A percentile compares a stretch with the other conserved stretches of the same genome.
Evolutionary conservation across 2,113 vertebrate genomes (phyloP).

Genomic region (Haemorhous mexicanus): DNA sequence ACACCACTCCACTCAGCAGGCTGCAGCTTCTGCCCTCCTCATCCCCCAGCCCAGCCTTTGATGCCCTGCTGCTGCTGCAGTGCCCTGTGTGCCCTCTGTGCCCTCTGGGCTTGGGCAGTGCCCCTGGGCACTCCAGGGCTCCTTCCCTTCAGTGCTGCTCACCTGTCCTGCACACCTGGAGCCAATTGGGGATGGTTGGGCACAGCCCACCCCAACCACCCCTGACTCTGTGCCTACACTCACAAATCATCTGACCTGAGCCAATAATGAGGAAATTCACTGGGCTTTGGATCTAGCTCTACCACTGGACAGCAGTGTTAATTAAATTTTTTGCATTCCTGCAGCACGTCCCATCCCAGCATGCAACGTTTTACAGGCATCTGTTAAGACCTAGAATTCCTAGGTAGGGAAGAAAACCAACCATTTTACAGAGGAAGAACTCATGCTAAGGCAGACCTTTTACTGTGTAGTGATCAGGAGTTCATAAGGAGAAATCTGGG

Average conservation of each 20-base stretch:
- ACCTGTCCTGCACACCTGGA: not conserved
- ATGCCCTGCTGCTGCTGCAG: too few species aligned
- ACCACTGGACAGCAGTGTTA: not conserved
- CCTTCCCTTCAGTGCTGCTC: not conserved
- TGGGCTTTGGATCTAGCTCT: not conserved
- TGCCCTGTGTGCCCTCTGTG: not conserved
- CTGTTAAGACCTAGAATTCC: not conserved
- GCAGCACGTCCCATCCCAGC: not conserved
- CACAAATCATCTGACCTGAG: not conserved
- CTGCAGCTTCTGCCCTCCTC: not conserved
- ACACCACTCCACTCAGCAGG: not conserved
- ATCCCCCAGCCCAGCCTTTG: not conserved
- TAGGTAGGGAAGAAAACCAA: not conserved
- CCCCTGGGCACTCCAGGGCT: not conserved
- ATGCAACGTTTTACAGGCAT: fast-evolving
- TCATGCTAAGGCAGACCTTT: not conserved
- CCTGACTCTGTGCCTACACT: not conserved
- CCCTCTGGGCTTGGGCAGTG: not conserved
- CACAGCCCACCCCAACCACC: not conserved
- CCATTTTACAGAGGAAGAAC: not conserved
- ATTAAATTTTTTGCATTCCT: not conserved
- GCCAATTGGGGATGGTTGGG: not conserved
- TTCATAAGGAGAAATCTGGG: not conserved
- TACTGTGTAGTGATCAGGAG: not conserved
- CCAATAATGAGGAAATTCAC: not conserved